A percentile compares a stretch with the other conserved stretches of the same genome.
Evolutionary conservation across 2,888 invertebrate genomes (phyloP).

Genomic region (Perizoma flavofasciatum): DNA sequence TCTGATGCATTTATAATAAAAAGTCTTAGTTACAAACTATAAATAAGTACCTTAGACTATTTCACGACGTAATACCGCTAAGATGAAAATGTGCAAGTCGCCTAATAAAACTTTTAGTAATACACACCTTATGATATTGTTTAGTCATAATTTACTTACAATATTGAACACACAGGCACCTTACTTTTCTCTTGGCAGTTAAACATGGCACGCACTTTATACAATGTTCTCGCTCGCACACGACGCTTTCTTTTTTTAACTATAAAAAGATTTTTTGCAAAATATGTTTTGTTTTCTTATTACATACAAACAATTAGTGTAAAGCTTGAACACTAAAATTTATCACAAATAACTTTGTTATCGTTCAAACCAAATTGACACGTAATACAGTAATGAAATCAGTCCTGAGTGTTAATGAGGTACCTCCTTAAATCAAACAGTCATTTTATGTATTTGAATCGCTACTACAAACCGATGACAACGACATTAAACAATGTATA

Average conservation of each 20-base stretch:
- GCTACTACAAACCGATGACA: background rate
- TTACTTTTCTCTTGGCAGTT: constrained; percentile 73
- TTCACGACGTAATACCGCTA: background rate
- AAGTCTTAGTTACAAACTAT: background rate
- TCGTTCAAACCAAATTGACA: constrained; percentile 49
- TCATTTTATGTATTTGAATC: background rate
- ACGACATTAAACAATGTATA: no score
- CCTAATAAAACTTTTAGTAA: constrained; percentile 10
- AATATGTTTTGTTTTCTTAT: constrained; percentile 38
- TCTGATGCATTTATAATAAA: background rate
- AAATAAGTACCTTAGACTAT: no score
- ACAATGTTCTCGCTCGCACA: constrained; percentile 46
- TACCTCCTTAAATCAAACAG: background rate
- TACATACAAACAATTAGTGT: constrained; percentile 37
- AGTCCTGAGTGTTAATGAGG: constrained; percentile 17
- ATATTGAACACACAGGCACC: constrained; percentile 80
- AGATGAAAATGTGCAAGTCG: constrained; percentile 17
- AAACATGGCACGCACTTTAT: constrained; percentile 69
- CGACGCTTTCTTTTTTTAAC: constrained; percentile 42
- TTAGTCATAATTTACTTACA: constrained; percentile 55
- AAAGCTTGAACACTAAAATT: constrained; percentile 44
- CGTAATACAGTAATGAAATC: constrained; percentile 30
- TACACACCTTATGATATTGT: constrained; percentile 45
- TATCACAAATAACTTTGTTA: constrained; percentile 67
- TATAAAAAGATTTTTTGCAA: constrained; percentile 26